These are phyloP conservation scores for Calephelis virginiensis DNA, from an alignment of 1,140 invertebrate genomes.

Conservation along the genomic window DNA sequence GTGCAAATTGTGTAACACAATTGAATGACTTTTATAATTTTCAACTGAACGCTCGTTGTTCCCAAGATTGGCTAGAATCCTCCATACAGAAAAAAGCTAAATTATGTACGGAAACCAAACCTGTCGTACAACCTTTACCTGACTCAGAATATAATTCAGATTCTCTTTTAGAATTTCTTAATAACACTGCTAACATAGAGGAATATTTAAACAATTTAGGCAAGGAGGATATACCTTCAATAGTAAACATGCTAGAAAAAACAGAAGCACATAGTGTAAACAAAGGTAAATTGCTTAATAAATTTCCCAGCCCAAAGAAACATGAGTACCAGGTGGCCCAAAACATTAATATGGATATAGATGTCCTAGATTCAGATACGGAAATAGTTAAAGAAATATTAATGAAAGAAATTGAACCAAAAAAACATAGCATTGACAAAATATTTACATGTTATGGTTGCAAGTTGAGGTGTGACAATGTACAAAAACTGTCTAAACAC, in stretches of 20 bases:
- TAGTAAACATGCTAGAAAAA: conserved; percentile 64
- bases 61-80: conserved; percentile 69
- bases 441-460: conserved; percentile 51
- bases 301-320: conserved; percentile 57
- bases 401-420: conserved; percentile 50
- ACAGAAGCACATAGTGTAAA: conserved; percentile 43
- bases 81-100: conserved; percentile 49
- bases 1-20: conserved; percentile 51
- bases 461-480: conserved; percentile 45
- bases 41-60: conserved; percentile 63
- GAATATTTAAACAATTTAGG: conserved; percentile 70
- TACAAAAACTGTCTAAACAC: conserved; percentile 55
- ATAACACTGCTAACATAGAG: conserved; percentile 70
- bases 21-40: conserved; percentile 69
- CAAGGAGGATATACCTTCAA: conserved; percentile 68
- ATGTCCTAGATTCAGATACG: conserved; percentile 57
- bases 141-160: conserved; percentile 73
- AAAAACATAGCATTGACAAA: conserved; percentile 34
- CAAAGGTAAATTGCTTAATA: conserved; percentile 40
- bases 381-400: conserved; percentile 58
- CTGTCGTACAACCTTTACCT: conserved; percentile 56
- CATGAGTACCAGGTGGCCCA: conserved; percentile 40
- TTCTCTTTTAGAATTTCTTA: conserved; percentile 67
- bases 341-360: conserved; percentile 57
- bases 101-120: conserved; percentile 53